Percentiles rank a stretch among this genome's conserved stretches.
Conservation (phyloP, 2,888 invertebrate genomes). For the Priocnemis perturbator region DNA sequence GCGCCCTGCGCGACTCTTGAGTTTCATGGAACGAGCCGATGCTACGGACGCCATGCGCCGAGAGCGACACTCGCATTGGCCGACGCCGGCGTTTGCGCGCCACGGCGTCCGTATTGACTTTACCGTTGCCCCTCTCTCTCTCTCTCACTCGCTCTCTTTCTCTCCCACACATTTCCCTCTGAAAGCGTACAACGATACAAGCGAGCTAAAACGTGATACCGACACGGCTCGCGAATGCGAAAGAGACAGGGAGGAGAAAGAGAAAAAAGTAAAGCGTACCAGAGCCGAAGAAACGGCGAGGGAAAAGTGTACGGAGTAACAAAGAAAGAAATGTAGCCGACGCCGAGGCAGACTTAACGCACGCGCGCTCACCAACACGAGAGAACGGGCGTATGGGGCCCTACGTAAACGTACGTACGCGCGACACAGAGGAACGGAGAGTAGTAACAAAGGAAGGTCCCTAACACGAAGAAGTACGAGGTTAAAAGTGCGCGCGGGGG, state of each 20-base stretch:
- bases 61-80: conserved; percentile 58
- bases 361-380: no score
- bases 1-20: conserved; percentile 24
- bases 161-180: conserved; percentile 18
- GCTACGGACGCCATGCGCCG: conserved; percentile 59
- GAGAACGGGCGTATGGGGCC: no score
- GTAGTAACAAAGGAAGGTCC: conserved; percentile 29
- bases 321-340: no score
- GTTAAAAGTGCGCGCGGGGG: neutral
- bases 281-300: no score
- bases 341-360: no score
- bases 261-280: no score
- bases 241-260: conserved; percentile 32
- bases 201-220: conserved; percentile 10
- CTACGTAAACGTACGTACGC: neutral
- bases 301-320: no score
- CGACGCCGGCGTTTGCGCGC: conserved; percentile 65
- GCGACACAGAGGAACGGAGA: conserved; percentile 27
- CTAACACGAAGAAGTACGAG: neutral
- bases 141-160: conserved; percentile 20
- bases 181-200: conserved; percentile 17
- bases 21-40: neutral
- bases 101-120: conserved; percentile 69
- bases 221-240: conserved; percentile 14
- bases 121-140: conserved; percentile 42